A percentile compares a stretch with the other conserved stretches of the same genome.
These are phyloP conservation scores for Agrotis clavis DNA, from an alignment of 2,888 invertebrate species.

Conservation along the genomic window DNA sequence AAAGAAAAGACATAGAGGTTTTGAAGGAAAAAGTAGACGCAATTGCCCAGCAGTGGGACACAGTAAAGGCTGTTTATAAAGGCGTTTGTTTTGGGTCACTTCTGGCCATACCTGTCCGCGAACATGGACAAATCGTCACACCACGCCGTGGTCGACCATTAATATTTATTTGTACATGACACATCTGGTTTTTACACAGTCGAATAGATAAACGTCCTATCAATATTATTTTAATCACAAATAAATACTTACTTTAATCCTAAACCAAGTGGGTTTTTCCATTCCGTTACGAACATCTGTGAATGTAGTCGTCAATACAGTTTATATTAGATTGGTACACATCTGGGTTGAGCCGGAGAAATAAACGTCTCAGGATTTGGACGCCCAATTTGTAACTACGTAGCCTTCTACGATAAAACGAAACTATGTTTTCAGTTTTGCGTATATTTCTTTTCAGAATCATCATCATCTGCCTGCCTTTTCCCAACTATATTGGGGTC, in stretches of 20 bases:
- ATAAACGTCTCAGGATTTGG: conserved; percentile 11
- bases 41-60: too few species aligned
- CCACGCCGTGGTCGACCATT: too few species aligned
- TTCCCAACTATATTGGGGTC: too few species aligned
- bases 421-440: background rate
- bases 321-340: conserved; percentile 28
- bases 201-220: conserved; percentile 8
- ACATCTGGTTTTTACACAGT: background rate
- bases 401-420: background rate
- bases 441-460: too few species aligned
- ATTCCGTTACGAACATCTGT: conserved; percentile 9
- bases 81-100: too few species aligned
- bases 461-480: too few species aligned
- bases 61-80: too few species aligned
- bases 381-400: conserved; percentile 7
- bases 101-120: too few species aligned
- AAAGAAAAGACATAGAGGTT: too few species aligned
- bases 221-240: conserved; percentile 9
- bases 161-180: background rate
- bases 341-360: conserved; percentile 20
- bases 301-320: conserved; percentile 15
- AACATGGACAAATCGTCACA: too few species aligned
- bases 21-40: too few species aligned
- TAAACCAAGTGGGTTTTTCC: conserved; percentile 24
- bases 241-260: background rate